Percentiles rank a stretch among this genome's conserved stretches.
These are phyloP conservation scores for Drosophila leontia DNA, from an alignment of 1,140 invertebrate genomes.

Conservation along the genomic window DNA sequence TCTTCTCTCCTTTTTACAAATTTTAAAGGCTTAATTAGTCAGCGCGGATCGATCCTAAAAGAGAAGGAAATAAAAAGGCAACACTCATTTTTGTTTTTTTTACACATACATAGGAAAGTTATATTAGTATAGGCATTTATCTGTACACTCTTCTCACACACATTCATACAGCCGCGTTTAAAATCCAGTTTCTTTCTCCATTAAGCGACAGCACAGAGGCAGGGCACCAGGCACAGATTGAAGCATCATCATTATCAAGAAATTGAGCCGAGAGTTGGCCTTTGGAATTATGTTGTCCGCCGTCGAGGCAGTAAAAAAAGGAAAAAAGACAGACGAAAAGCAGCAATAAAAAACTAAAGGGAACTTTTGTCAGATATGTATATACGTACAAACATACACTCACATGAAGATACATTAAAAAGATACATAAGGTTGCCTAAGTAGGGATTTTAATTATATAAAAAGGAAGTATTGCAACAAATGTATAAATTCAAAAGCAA, in stretches of 20 bases:
- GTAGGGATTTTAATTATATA: neutral
- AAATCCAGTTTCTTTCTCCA: slow-evolving; percentile 59
- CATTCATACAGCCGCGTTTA: slow-evolving; percentile 3
- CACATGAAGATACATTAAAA: neutral
- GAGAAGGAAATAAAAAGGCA: slow-evolving; percentile 23
- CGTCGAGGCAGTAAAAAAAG: slow-evolving; percentile 26
- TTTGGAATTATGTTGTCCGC: slow-evolving; percentile 45
- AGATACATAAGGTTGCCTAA: neutral
- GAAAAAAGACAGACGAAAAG: slow-evolving; percentile 8
- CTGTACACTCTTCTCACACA: slow-evolving; percentile 1
- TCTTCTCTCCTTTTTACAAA: slow-evolving; percentile 37
- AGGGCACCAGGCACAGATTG: slow-evolving; percentile 42
- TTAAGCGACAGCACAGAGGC: slow-evolving; percentile 35
- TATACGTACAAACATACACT: neutral
- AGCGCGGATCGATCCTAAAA: slow-evolving; percentile 55
- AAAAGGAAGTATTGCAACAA: neutral
- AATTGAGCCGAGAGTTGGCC: slow-evolving; percentile 44
- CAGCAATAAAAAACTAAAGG: slow-evolving; percentile 13
- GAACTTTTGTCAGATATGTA: slow-evolving; percentile 13
- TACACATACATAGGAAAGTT: slow-evolving; percentile 1
- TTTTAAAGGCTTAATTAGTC: slow-evolving; percentile 80
- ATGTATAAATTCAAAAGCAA: neutral
- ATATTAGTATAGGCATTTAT: neutral
- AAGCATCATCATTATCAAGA: slow-evolving; percentile 60
- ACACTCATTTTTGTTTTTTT: slow-evolving; percentile 15